A percentile compares a stretch with the other conserved stretches of the same genome.
These are phyloP conservation scores for Trichonephila clavipes DNA, from an alignment of 1,140 invertebrate species.

Conservation along the genomic window DNA sequence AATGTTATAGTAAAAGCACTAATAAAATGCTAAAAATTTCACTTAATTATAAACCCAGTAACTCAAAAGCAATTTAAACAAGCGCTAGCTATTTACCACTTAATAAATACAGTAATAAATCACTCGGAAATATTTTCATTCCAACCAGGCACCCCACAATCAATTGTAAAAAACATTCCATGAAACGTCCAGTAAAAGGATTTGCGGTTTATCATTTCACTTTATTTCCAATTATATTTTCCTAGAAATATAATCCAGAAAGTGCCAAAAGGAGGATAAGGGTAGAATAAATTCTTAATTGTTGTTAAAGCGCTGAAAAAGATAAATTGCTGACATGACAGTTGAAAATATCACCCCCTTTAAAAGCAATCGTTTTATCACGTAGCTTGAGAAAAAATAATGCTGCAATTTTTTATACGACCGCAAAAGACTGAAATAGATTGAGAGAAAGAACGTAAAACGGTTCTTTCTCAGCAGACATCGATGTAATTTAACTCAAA, in stretches of 20 bases:
- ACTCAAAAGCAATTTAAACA: background rate
- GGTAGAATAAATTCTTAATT: background rate
- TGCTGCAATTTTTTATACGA: background rate
- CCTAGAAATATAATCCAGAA: slow-evolving; percentile 18
- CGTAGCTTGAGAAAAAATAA: no score
- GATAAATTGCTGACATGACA: slow-evolving; percentile 52
- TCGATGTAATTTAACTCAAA: slow-evolving; percentile 32
- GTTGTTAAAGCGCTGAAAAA: slow-evolving; percentile 49
- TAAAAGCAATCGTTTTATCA: slow-evolving; percentile 44
- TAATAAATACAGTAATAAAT: background rate
- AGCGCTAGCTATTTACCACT: background rate
- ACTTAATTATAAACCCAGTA: background rate
- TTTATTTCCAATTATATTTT: slow-evolving; percentile 31
- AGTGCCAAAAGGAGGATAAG: slow-evolving; percentile 4
- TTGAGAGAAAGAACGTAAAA: background rate
- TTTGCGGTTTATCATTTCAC: slow-evolving; percentile 47
- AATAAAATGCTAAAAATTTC: background rate
- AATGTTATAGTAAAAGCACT: no score
- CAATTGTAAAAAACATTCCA: background rate
- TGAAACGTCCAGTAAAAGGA: slow-evolving; percentile 37
- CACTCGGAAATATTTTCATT: background rate
- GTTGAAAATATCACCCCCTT: slow-evolving; percentile 40
- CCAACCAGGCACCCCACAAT: background rate
- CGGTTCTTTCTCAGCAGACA: slow-evolving; percentile 5
- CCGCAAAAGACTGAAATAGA: slow-evolving; percentile 39